Base-by-base conservation (phyloP, 2,113 vertebrate genomes). In the Clupea harengus region DNA sequence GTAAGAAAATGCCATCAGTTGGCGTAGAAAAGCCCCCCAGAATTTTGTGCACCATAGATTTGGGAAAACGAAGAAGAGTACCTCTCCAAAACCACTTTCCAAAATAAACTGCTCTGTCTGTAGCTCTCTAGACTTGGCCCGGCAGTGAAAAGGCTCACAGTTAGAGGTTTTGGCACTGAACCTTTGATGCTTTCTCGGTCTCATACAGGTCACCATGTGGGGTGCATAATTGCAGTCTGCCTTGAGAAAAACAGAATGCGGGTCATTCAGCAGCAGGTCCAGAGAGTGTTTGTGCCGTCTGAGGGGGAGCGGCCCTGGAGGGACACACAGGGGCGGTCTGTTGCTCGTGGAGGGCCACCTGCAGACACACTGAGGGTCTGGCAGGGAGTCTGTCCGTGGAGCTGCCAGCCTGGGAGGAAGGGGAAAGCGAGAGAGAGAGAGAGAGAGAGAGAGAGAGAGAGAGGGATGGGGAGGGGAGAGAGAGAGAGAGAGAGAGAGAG, bases 41-140 rank as follows among this genome's bases (percentile, higher is more conserved):
- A 78, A 78, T 78, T 44, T 32, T 39, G 25, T 75, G 32, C 67
- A 75, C 25, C 67, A 4, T 17, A 44, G 32, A 78, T 78, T 32
- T 78, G 72, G 28, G 64, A 25, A 72, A 72, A 32, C 13, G 64
- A 72, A 72, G 64, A 72, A 28, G 64, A 78, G 72, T 78, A 11
- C 25, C 11, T 78, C 72, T 78, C 72, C 72, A 78, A 78, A 78
- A 39, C 72, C 72, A 13, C 86, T 2, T 17, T 91, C 82, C 81
- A 91, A 86, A 90, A 91, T 88, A 89, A 91, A 90, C 82, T 64
- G 80, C 49, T 52, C 28, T 32, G 72, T 78, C 72, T 78, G 72
- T 78, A 39, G 72, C 32, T 78, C 72, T 78, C 72, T 39, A 78
- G 72, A 78, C 72, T 78, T 78, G 72, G 72, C 72, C 28, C 13